Percentiles rank a stretch among this genome's conserved stretches.
Evolutionary conservation across 2,888 invertebrate genomes (phyloP).

Genomic region (Girardia tigrina): DNA sequence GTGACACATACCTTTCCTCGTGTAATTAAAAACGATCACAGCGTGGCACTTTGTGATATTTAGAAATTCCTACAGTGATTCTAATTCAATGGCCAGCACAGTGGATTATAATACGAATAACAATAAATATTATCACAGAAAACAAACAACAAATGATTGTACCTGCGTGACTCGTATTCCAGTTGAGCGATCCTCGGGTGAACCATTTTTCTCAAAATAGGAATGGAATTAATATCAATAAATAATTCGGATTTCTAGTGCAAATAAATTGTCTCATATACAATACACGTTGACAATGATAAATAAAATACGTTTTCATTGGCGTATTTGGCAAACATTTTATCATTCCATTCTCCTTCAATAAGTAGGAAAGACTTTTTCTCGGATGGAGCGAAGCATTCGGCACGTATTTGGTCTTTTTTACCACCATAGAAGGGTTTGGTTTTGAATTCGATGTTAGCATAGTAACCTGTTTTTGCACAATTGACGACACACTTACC

Average conservation of each 20-base stretch:
- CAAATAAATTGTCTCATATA: not conserved
- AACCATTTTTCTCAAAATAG: conserved; percentile 73
- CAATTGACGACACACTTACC: conserved; percentile 78
- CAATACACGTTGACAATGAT: not conserved
- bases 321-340: conserved; percentile 77
- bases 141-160: no score
- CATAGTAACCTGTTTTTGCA: conserved; percentile 77
- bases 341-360: conserved; percentile 89
- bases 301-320: conserved; percentile 51
- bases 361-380: conserved; percentile 69
- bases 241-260: conserved; percentile 58
- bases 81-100: no score
- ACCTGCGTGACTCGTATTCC: conserved; percentile 71
- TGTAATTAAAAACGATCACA: no score
- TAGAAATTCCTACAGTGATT: no score
- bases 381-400: conserved; percentile 59
- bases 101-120: no score
- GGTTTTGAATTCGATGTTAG: conserved; percentile 82
- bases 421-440: conserved; percentile 96
- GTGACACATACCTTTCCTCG: no score
- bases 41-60: no score
- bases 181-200: conserved; percentile 69
- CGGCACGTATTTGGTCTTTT: conserved; percentile 62
- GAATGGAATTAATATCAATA: conserved; percentile 71
- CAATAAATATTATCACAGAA: no score